Base-by-base conservation (phyloP, 2,888 invertebrate genomes). In the Ischnura elegans region DNA sequence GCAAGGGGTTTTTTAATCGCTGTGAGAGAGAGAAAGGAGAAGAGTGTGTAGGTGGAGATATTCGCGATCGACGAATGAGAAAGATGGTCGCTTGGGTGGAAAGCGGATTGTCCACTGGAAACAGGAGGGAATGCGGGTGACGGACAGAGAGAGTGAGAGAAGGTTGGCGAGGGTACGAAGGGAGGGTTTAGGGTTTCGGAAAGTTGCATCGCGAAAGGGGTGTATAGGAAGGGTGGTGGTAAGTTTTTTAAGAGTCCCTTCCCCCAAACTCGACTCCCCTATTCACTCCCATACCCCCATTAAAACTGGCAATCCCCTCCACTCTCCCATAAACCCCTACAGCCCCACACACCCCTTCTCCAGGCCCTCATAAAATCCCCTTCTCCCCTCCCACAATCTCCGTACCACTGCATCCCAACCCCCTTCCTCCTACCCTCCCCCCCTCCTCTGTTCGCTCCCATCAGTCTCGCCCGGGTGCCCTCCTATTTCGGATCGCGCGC, bases 391-490 rank as follows among this genome's bases (percentile, higher is more conserved):
- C 76, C 76, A 29, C 8, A 25, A 21, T 61, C 61, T 61, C 61
- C 61, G 25, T 16, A 21, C 61, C 61, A 25, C 61, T 61, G 21
- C 61, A 61, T 21, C 61, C 25, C 29, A 10, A 10, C 76, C 76
- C 29, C 76, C 13, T 13, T 16, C 66, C 10, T 5, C 29, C 66
- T 66, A 8, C 21, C 10, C n/a, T 2, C 16, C 46, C 46, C 46
- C 45, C 55, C 10, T 10, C 42, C 25, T 66, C n/a, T 43, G 43
- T 61, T 87, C 87, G 36, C 61, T 90, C 66, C 90, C 90, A 90
- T 90, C 90, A 90, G 90, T 90, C 90, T 90, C 90, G 90, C 90
- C 66, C 90, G 90, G 90, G 90, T 90, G 90, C 90, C 66, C 90
- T 90, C 47, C 90, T 90, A 90, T 90, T 90, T 90, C 90, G 61